These are phyloP conservation scores for Porites lobata DNA, from an alignment of 92 coral and sea anemone genomes.

Conservation along the genomic window DNA sequence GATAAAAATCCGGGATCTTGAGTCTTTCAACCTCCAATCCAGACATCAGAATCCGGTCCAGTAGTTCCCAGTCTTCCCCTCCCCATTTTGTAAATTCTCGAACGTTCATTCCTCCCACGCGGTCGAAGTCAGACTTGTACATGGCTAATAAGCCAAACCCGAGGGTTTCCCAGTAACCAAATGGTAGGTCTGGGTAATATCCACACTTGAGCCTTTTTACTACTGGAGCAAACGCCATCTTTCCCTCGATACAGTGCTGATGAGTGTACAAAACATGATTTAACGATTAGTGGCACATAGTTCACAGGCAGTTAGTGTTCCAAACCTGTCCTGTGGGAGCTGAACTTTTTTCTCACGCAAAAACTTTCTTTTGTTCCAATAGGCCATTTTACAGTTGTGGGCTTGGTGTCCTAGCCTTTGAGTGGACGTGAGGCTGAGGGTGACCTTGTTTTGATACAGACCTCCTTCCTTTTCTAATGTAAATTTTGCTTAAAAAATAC, in stretches of 20 bases:
- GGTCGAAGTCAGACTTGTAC: conserved; percentile 91
- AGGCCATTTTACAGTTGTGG: too few relatives aligned
- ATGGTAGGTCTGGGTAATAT: conserved; percentile 77
- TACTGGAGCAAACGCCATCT: conserved; percentile 97
- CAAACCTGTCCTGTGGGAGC: too few relatives aligned
- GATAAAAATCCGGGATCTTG: conserved; percentile 86
- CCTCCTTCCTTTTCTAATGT: too few relatives aligned
- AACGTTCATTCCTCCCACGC: conserved; percentile 88
- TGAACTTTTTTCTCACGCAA: too few relatives aligned
- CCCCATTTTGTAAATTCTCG: conserved; percentile 86
- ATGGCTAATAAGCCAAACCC: conserved; percentile 90
- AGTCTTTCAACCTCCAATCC: conserved; percentile 88
- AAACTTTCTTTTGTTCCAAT: too few relatives aligned
- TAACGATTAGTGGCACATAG: not conserved
- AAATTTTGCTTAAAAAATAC: too few relatives aligned
- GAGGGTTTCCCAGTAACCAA: conserved; percentile 93
- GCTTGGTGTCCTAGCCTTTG: too few relatives aligned
- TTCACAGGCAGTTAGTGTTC: not conserved
- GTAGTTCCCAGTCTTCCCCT: conserved; percentile 97
- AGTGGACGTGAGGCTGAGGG: too few relatives aligned
- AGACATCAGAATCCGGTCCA: conserved; percentile 86
- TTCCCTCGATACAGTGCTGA: conserved; percentile 90
- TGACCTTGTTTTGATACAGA: too few relatives aligned
- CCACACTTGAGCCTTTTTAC: conserved; percentile 92
- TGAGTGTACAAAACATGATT: not conserved